Base-by-base conservation (phyloP, 1,140 invertebrate species). In the Ladona fulva region DNA sequence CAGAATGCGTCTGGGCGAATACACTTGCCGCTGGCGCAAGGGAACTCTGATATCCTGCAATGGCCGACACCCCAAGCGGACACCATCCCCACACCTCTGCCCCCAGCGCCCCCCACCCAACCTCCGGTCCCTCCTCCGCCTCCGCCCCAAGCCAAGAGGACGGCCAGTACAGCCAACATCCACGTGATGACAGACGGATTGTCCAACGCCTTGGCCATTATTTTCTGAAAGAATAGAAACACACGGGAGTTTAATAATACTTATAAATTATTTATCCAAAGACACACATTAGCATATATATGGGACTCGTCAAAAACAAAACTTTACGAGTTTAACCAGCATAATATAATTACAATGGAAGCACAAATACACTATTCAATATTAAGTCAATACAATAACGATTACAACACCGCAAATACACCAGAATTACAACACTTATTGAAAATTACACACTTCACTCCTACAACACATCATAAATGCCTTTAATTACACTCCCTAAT, bases 1-100 rank as follows among this genome's bases (percentile, higher is more conserved):
- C 95, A 96, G 84, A 92, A 96, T 78, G 90, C 89, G 84, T 95
- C 93, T 75, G 93, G 87, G n/a, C 92, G 90, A 79, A 96, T 89
- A 85, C 94, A 96, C 79, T 88, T 89, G 76, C 91, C 92, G 81
- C 91, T 91, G 74, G 90, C 89, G 85, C 94, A 96, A 24, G 91
- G 88, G 85, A 93, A 92, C 85, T 96, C 93, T 77, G 93, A 94
- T 80, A 95, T 90, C 80, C 93, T 82, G 79, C 87, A 88, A 88
- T 16, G 52, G 16, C 52, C 52, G 3, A 66, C 52, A 12, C 52
- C 52, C 52, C 52, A 66, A 66, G 52, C 52, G 3, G 52, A 16
- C 5, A 66, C 52, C 52, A 66, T 19, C 5, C 52, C n/a, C n/a
- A n/a, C n/a, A n/a, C n/a, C 52, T 16, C 52, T 22, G n/a, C 52